These are phyloP conservation scores for Cyanoderma ruficeps DNA, from an alignment of 2,113 vertebrate species.

Conservation along the genomic window DNA sequence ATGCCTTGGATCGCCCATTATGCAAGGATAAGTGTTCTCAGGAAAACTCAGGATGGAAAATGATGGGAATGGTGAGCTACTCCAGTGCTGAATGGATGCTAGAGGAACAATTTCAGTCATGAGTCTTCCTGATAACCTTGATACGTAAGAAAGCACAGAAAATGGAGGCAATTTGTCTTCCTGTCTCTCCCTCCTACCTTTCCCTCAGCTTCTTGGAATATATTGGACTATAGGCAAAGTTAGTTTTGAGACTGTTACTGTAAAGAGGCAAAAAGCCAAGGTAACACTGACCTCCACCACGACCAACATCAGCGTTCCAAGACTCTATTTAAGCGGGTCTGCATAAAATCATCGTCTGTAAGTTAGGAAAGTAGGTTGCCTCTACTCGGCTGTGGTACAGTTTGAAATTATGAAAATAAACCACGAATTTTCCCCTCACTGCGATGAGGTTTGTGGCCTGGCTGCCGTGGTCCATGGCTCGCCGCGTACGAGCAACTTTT, in stretches of 20 bases:
- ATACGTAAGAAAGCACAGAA: background rate
- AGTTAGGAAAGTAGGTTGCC: rapidly evolving
- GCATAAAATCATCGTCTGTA: background rate
- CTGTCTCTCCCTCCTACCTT: background rate
- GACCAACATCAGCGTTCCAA: background rate
- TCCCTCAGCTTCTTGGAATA: background rate
- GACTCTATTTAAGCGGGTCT: background rate
- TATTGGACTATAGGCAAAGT: background rate
- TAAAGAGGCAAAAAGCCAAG: background rate
- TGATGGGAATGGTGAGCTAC: background rate
- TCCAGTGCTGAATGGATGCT: background rate
- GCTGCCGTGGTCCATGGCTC: background rate
- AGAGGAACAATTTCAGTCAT: background rate
- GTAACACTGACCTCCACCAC: background rate
- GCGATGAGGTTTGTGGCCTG: background rate
- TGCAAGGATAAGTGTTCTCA: background rate
- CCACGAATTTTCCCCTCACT: background rate
- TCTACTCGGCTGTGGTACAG: background rate
- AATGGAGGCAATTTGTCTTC: background rate
- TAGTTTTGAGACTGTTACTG: background rate
- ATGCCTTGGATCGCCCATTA: background rate
- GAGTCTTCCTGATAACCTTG: background rate
- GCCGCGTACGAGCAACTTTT: rapidly evolving
- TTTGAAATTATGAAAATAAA: background rate
- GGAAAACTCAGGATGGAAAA: background rate